Base-by-base conservation (phyloP, 2,888 invertebrate species). In the Tachina lurida region DNA sequence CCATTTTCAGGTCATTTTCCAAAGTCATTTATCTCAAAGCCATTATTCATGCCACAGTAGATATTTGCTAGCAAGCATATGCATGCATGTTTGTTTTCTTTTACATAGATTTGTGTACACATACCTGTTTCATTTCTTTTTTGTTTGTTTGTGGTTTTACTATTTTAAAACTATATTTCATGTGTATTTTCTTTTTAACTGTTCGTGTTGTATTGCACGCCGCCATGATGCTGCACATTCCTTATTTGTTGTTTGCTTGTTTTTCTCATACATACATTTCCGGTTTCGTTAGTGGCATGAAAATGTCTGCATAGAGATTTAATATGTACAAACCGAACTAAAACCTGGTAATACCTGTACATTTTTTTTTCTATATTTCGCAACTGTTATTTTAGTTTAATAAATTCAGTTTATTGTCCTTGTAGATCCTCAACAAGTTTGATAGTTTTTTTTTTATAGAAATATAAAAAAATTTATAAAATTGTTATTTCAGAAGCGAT, bases 1-100 rank as follows among this genome's bases (percentile, higher is more conserved):
- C 65, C 58, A 83, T 83, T 77, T 83, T 77, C 71, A 77, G 83
- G 71, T 83, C 77, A 73, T 65, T 73, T 77, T 83, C 71, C n/a
- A 83, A 73, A 83, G 83, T 83, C 65, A 77, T 83, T 83, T 83
- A 83, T 83, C 77, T 83, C 71, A 43, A 43, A 77, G 49, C 83
- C 60, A 77, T 83, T 83, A 83, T 83, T 83, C 71, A 83, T 77
- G 77, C 52, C 60, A 60, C 15, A 58, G 41, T 43, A 31, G 31
- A 31, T 31, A 13, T 45, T 39, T 63, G 17, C 17, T 41, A 43
- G 15, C 13, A 17, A 22, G 43, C 70, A 70, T 52, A 52, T 45
- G 63, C 31, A 19, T 17, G 17, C 2, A 73, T 47, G 17, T 15
- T 22, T 47, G 17, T 39, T 10, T 22, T 31, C 31, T 31, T 39